Base-by-base conservation (phyloP, 2,113 vertebrate species). In the Ciconia boyciana region DNA sequence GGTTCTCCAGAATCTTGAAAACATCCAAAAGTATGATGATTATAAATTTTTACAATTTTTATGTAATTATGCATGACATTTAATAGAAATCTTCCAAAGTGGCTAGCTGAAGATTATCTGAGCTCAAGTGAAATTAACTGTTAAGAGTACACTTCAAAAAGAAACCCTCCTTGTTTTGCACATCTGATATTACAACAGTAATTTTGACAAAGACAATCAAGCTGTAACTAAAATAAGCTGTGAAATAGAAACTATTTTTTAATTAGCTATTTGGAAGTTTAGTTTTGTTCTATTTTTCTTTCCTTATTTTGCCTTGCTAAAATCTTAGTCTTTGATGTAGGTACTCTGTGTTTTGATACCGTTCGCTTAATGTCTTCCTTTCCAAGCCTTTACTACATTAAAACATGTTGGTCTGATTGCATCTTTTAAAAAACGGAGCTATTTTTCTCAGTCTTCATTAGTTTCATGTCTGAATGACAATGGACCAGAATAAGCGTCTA, bases 11-110 rank as follows among this genome's bases (percentile, higher is more conserved):
- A 96, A 96, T 93, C 90, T 95, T 87, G 90, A 97, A 97, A 97
- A 70, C 90, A 70, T 95, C 86, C 94, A 96, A 95, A 97, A 98
- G 95, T 94, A 96, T 71, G 96, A 96, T 97, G 70, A 98, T 96
- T 96, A 97, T 88, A 96, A 95, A 96, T 96, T 97, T 97, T 85
- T 96, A 90, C 90, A 96, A 98, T 85, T 91, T 97, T 97, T 96
- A 72, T 90, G 77, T 97, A 98, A 98, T 98, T 97, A 98, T 96
- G 55, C 79, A 93, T 98, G 97, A 98, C 97, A 98, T 98, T 98
- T 98, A 97, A 82, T 92, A 93, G 87, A 89, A 93, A 58, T 95
- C 94, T 95, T 96, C 48, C 91, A 90, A 97, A 98, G 96, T 97
- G 89, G 64, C 36, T 94, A 87, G 43, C 68, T 96, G 94, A 89